These are phyloP conservation scores for Mesorhabditis sp. DNA, from an alignment of 2,888 invertebrate genomes.

Conservation along the genomic window DNA sequence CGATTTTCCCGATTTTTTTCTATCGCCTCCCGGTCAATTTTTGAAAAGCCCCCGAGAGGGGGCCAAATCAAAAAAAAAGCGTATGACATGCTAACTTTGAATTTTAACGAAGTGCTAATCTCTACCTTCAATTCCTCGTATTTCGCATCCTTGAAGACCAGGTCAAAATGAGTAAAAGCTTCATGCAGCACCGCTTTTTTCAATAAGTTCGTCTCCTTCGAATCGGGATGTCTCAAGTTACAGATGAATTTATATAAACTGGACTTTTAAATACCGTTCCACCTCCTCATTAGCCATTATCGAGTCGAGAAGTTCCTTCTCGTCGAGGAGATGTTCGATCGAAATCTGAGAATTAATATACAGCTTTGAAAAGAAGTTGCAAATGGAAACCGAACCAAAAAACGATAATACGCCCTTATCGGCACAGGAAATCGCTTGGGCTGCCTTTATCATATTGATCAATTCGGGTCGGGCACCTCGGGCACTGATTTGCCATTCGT, in stretches of 20 bases:
- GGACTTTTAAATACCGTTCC: background rate
- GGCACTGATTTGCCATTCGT: no score
- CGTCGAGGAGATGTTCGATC: background rate
- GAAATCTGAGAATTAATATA: background rate
- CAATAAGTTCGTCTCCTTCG: background rate
- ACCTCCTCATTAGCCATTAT: constrained; percentile 4
- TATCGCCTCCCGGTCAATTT: no score
- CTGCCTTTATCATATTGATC: no score
- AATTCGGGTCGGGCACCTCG: no score
- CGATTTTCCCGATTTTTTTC: no score
- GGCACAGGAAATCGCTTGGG: no score
- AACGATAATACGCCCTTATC: no score
- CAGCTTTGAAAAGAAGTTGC: no score
- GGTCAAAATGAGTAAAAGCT: background rate
- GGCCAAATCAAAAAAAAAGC: no score
- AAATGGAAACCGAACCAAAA: no score
- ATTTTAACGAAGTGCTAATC: background rate
- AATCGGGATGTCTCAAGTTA: background rate
- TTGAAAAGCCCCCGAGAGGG: no score
- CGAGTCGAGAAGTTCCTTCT: constrained; percentile 1
- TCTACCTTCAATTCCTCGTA: background rate
- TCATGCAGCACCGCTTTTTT: background rate
- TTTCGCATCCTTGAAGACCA: background rate
- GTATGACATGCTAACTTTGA: background rate
- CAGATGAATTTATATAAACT: no score